Percentiles rank a stretch among this genome's conserved stretches.
phyloP scores from a whole-genome alignment of 2,113 vertebrate species.

The Enhydra lutris region DNA sequence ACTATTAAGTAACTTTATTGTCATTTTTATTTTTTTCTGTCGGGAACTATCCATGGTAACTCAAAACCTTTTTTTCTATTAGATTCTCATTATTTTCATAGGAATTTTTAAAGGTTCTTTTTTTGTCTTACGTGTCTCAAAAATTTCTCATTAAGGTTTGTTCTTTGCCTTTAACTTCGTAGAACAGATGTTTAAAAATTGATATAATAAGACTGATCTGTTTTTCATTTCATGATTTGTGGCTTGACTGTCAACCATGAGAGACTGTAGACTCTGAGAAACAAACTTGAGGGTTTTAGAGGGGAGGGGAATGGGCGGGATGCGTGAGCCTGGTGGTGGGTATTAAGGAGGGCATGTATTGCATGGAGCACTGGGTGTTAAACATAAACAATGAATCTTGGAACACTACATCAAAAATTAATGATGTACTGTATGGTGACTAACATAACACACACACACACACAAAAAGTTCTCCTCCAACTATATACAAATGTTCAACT shows the following conservation, averaged over 20 bases:
- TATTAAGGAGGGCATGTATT: too few species aligned
- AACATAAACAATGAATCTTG: too few species aligned
- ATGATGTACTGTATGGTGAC: too few species aligned
- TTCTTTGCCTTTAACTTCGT: background rate
- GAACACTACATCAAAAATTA: too few species aligned
- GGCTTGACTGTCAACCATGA: background rate
- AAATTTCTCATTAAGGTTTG: background rate
- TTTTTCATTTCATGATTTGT: background rate
- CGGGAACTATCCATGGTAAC: background rate
- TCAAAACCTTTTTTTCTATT: background rate
- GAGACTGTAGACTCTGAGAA: too few species aligned
- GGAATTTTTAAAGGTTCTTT: background rate
- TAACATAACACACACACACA: too few species aligned
- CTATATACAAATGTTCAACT: background rate
- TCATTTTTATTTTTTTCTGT: background rate
- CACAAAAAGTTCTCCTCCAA: background rate
- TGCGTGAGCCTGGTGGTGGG: too few species aligned
- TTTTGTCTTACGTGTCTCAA: background rate
- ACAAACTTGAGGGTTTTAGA: too few species aligned
- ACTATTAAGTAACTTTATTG: background rate
- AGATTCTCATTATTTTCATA: background rate
- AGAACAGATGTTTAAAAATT: slow-evolving; percentile 4
- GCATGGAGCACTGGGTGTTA: too few species aligned
- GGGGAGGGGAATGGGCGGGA: too few species aligned
- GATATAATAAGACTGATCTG: background rate